Base-by-base conservation (phyloP, 2,888 invertebrate species). In the Drosophila phalerata region DNA sequence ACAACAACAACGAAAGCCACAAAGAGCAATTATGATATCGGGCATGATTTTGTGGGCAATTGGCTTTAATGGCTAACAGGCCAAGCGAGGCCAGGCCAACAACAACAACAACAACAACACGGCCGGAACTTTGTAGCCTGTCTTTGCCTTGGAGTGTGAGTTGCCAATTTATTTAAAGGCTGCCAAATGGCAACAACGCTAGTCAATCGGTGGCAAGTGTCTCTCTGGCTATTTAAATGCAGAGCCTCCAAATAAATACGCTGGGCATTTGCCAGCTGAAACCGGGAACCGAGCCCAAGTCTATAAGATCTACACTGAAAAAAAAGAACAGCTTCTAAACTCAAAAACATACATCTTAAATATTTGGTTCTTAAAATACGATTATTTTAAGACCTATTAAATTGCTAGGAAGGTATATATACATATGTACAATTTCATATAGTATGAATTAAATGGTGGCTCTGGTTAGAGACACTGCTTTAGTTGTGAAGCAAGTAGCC, bases 31-130 rank as follows among this genome's bases (percentile, higher is more conserved):
- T 85, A 85, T 85, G 85, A 85, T 85, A 85, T 87, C 85, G 89
- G 84, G 82, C 89, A 85, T 89, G 85, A 89, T 85, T 85, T 85
- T 89, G 85, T 85, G 89, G 85, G 85, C 85, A 85, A 85, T 85
- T 85, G 85, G 85, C 85, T 85, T 85, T 85, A 85, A 85, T 89
- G 89, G 89, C 75, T 63, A 57, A 55, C 66, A 73, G 79, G 65
- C 17, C 40, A 17, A 3, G 40, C 42, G 17, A 66, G 57, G 60
- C 62, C 68, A 40, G 49, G 52, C 34, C 22, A 22, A 22, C 22
- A 22, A 22, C n/a, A n/a, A n/a, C n/a, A n/a, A n/a, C n/a, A n/a
- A 22, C 63, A 58, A 43, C 66, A 55, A 28, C 22, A 43, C 56
- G 45, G 40, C 40, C 17, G 48, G n/a, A 63, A 56, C 67, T 60